Percentiles rank a stretch among this genome's conserved stretches.
These are phyloP conservation scores for Upupa epops DNA, from an alignment of 2,113 vertebrate genomes.

Conservation along the genomic window DNA sequence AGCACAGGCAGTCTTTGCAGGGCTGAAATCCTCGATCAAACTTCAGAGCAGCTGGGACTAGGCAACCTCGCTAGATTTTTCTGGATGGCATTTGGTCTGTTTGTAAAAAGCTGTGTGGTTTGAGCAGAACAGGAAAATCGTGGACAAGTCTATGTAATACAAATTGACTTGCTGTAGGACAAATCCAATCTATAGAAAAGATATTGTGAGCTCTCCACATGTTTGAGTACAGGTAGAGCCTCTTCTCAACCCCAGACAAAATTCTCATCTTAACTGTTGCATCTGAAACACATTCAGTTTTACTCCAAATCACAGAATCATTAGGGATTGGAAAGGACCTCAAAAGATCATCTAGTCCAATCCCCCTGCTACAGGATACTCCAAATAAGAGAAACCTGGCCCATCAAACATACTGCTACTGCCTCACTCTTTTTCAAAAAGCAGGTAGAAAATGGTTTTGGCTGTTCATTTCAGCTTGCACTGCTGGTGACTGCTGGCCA, in stretches of 20 bases:
- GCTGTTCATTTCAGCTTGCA: accelerated
- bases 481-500: not conserved
- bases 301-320: no score
- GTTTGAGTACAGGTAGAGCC: not conserved
- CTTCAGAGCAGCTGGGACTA: not conserved
- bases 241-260: not conserved
- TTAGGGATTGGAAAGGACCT: no score
- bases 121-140: not conserved
- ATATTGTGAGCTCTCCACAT: not conserved
- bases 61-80: not conserved
- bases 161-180: not conserved
- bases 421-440: not conserved
- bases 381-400: not conserved
- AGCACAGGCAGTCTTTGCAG: not conserved
- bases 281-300: not conserved
- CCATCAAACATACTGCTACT: not conserved
- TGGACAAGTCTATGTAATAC: not conserved
- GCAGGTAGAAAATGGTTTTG: not conserved
- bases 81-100: not conserved
- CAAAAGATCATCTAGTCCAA: no score
- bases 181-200: not conserved
- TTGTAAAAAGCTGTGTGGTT: not conserved
- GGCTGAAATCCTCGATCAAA: not conserved
- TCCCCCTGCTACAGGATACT: no score
- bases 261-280: not conserved